A percentile compares a stretch with the other conserved stretches of the same genome.
phyloP scores from a whole-genome alignment of 2,797 vertebrate species.

The Allobates femoralis region DNA sequence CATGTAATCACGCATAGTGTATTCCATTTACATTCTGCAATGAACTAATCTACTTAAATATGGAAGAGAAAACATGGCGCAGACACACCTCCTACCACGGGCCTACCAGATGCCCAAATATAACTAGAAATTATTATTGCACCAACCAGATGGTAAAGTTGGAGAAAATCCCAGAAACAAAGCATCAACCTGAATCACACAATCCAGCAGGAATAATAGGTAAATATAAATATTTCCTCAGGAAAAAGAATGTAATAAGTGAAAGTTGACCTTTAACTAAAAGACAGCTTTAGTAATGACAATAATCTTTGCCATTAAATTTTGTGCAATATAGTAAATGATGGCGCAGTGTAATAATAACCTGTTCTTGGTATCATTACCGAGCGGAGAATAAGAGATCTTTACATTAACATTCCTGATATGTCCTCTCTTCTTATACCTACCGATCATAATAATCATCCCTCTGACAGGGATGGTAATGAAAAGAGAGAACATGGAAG shows the following conservation, averaged over 20 bases:
- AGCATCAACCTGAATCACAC: conserved; percentile 26
- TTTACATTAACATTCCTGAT: conserved; percentile 44
- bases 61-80: conserved; percentile 50
- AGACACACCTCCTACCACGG: conserved; percentile 27
- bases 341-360: conserved; percentile 26
- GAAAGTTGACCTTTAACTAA: conserved; percentile 34
- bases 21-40: conserved; percentile 34
- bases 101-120: conserved; percentile 52
- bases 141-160: conserved; percentile 56
- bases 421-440: conserved; percentile 45
- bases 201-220: conserved; percentile 13
- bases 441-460: conserved; percentile 55
- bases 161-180: conserved; percentile 49
- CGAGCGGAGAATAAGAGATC: conserved; percentile 28
- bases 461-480: conserved; percentile 51
- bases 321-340: conserved; percentile 30
- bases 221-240: conserved; percentile 43
- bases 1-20: conserved; percentile 34
- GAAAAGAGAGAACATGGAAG: conserved; percentile 45
- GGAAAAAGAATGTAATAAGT: not conserved
- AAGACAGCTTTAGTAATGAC: conserved; percentile 26
- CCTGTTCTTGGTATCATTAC: not conserved
- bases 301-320: conserved; percentile 40
- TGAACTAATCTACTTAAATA: conserved; percentile 41
- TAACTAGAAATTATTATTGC: conserved; percentile 37